These are phyloP conservation scores for Pseudobourletiella spinata DNA, from an alignment of 1,140 invertebrate species.

Conservation along the genomic window DNA sequence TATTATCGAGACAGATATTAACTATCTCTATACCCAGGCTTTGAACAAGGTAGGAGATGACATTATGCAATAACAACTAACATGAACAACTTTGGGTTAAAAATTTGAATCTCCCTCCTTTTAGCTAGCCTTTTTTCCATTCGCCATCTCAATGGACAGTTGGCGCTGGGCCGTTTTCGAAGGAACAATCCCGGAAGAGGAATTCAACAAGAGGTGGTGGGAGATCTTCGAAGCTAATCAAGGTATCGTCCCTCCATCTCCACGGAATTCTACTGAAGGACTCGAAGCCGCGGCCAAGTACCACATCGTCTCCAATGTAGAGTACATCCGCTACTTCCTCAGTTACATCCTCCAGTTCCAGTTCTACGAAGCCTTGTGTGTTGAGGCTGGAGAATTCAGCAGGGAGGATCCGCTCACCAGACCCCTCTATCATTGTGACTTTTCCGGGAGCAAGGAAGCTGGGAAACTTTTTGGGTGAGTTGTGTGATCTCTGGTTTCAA, in stretches of 20 bases:
- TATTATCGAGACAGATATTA: constrained; percentile 42
- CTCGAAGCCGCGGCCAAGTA: too few relatives aligned
- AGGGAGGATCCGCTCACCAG: constrained; percentile 39
- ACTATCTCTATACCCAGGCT: constrained; percentile 46
- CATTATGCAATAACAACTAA: too few relatives aligned
- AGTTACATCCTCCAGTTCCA: too few relatives aligned
- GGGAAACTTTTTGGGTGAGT: constrained; percentile 37
- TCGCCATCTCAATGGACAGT: constrained; percentile 44
- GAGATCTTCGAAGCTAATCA: constrained; percentile 52
- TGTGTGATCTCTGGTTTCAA: too few relatives aligned
- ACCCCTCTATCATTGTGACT: constrained; percentile 44
- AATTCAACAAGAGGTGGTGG: constrained; percentile 46
- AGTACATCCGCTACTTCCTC: too few relatives aligned
- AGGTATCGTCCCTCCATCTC: constrained; percentile 71
- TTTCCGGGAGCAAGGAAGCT: constrained; percentile 41
- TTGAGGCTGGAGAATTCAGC: constrained; percentile 38
- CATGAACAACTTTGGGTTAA: too few relatives aligned
- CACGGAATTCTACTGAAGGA: constrained; percentile 63
- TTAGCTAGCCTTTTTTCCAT: constrained; percentile 45
- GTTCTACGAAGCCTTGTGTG: too few relatives aligned
- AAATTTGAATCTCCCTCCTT: too few relatives aligned
- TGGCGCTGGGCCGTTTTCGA: constrained; percentile 45
- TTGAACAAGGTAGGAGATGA: constrained; percentile 44
- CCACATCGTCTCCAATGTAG: constrained; percentile 57
- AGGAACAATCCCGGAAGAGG: constrained; percentile 37